phyloP scores from a whole-genome alignment of 2,888 invertebrate species.

The Pecten maximus region DNA sequence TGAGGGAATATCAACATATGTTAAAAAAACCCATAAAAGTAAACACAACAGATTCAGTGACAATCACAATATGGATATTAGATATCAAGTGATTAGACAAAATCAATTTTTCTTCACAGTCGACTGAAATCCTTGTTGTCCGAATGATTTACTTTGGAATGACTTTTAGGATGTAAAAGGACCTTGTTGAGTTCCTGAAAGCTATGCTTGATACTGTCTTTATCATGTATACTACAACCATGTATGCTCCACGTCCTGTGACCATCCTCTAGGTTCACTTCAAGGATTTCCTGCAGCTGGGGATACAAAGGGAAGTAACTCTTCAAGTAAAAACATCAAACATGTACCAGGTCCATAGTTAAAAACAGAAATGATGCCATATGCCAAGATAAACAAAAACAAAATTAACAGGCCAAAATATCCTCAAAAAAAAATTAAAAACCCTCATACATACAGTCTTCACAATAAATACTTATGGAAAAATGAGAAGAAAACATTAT shows the following conservation, averaged over 20 bases:
- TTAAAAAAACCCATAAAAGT: neutral
- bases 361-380: too few relatives aligned
- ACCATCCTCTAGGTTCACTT: slow-evolving; percentile 62
- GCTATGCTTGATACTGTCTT: slow-evolving; percentile 64
- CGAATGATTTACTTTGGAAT: neutral
- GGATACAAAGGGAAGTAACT: neutral
- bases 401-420: too few relatives aligned
- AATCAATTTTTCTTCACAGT: neutral
- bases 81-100: neutral
- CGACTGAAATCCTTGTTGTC: neutral
- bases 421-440: too few relatives aligned
- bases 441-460: too few relatives aligned
- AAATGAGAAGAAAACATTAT: too few relatives aligned
- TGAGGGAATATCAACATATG: neutral
- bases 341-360: neutral
- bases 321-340: neutral
- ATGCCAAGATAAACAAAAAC: neutral
- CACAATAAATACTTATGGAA: too few relatives aligned
- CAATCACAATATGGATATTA: neutral
- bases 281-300: slow-evolving; percentile 67
- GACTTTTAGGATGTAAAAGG: slow-evolving; percentile 47
- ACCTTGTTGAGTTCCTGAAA: slow-evolving; percentile 70
- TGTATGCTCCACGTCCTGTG: slow-evolving; percentile 67
- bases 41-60: neutral
- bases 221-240: slow-evolving; percentile 67